Conservation (phyloP, 2,113 vertebrate genomes). For the Tachycineta bicolor region DNA sequence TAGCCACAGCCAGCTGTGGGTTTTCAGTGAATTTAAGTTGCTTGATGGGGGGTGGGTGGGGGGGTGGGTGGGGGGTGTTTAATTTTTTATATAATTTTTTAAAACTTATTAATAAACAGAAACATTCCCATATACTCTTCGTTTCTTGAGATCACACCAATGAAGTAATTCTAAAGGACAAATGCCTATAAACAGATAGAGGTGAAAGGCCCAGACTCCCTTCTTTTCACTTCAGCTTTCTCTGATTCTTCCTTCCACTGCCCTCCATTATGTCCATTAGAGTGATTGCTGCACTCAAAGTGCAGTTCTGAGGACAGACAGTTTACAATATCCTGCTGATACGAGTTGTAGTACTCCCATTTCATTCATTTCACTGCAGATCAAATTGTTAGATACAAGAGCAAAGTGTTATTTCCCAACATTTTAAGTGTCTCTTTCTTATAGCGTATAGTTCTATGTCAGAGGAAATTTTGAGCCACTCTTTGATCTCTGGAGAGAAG, state of each 20-base stretch:
- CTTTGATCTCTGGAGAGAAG: background rate
- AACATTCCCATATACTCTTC: background rate
- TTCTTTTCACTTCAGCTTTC: background rate
- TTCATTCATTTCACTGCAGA: background rate
- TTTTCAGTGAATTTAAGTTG: background rate
- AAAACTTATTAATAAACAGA: background rate
- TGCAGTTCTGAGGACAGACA: background rate
- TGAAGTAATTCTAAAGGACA: background rate
- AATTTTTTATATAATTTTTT: background rate
- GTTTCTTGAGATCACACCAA: background rate
- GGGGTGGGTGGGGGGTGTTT: no score
- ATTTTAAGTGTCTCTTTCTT: background rate
- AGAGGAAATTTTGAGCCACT: background rate
- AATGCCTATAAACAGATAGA: background rate
- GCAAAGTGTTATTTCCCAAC: background rate
- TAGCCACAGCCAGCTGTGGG: background rate
- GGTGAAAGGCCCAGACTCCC: background rate
- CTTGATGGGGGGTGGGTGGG: rapidly evolving
- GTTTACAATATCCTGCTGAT: background rate
- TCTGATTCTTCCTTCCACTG: background rate
- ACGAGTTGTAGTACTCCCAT: rapidly evolving
- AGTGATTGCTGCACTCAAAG: background rate
- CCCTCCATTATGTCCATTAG: background rate
- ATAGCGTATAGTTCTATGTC: background rate
- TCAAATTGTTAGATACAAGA: background rate